phyloP scores from a whole-genome alignment of 1,140 invertebrate genomes.

The Drosophila arizonae region DNA sequence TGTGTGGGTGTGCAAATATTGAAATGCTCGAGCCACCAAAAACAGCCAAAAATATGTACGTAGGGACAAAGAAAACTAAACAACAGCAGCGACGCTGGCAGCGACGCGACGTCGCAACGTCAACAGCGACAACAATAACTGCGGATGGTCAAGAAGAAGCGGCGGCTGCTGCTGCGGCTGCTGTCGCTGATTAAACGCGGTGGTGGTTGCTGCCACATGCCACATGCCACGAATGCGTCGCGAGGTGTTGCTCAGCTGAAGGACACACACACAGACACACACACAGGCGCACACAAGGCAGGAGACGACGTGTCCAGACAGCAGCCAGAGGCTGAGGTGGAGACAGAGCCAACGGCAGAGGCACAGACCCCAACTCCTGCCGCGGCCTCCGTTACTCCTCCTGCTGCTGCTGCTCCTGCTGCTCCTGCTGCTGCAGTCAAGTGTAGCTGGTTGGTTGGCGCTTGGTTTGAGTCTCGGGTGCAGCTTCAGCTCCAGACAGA shows the following conservation, averaged over 20 bases:
- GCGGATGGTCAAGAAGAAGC: constrained; percentile 55
- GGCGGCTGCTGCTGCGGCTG: constrained; percentile 17
- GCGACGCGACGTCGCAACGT: background rate
- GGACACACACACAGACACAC: constrained; percentile 39
- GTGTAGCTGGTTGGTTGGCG: constrained; percentile 35
- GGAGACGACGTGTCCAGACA: constrained; percentile 71
- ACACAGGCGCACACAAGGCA: constrained; percentile 46
- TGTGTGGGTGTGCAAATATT: constrained; percentile 65
- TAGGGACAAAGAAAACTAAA: constrained; percentile 76
- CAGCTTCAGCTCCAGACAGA: constrained; percentile 49
- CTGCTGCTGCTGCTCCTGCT: constrained; percentile 15
- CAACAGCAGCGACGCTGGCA: constrained; percentile 56
- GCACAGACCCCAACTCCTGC: constrained; percentile 16
- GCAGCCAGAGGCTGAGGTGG: too few species aligned
- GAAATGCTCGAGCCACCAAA: constrained; percentile 64
- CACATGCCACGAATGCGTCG: constrained; percentile 70
- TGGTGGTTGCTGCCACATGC: constrained; percentile 30
- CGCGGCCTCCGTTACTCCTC: background rate
- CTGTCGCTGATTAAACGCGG: constrained; percentile 48
- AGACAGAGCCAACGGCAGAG: constrained; percentile 10
- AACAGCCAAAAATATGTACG: constrained; percentile 36
- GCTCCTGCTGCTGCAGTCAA: constrained; percentile 53
- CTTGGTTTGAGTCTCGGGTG: constrained; percentile 26
- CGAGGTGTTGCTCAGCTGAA: constrained; percentile 69
- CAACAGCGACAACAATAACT: constrained; percentile 64